Base-by-base conservation (phyloP, 2,888 invertebrate genomes). In the Trachelus stipa region DNA sequence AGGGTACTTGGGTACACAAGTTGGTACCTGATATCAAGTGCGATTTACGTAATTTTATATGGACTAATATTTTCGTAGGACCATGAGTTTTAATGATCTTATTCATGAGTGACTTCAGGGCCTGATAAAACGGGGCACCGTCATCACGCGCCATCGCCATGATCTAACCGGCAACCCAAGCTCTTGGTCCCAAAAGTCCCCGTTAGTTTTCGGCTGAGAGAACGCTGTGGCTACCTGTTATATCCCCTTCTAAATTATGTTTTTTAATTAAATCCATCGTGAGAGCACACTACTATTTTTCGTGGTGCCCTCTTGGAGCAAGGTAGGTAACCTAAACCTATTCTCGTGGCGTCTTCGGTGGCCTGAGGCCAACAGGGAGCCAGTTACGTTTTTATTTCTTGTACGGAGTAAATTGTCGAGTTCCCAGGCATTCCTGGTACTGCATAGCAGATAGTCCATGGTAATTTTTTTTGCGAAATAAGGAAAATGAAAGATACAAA, bases 261-360 rank as follows among this genome's bases (percentile, higher is more conserved):
- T 91, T 91, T 91, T 91, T 91, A 91, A 91, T 91, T 91, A 91
- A 91, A 91, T 89, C 90, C 89, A 90, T 90, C 87, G 88, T 87
- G 87, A 89, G 88, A 88, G 86, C 83, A 81, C 37, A 74, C 74
- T 31, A 35, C 71, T 71, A 71, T 34, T 31, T 71, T 71, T 71
- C 33, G 71, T 68, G 37, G 11, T 68, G 37, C 73, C 33, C 37
- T 56, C 56, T 56, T 56, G 9, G 23, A 23, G 56, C 56, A 23
- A 56, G 56, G 31, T 71, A 23, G 33, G 71, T 12, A 33, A 71
- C 71, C 33, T 71, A 9, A 71, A 34, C 6, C 12, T 34, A 33
- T 71, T 1, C 31, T 12, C 71, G 9, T 56, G 56, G 71, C 71
- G 31, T 31, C 31, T 34, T 68, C 69, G 73, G 37, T 74, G 74